Percentiles rank a stretch among this genome's conserved stretches.
Evolutionary conservation across 1,140 invertebrate species (phyloP).

Genomic region (Atta colombica): DNA sequence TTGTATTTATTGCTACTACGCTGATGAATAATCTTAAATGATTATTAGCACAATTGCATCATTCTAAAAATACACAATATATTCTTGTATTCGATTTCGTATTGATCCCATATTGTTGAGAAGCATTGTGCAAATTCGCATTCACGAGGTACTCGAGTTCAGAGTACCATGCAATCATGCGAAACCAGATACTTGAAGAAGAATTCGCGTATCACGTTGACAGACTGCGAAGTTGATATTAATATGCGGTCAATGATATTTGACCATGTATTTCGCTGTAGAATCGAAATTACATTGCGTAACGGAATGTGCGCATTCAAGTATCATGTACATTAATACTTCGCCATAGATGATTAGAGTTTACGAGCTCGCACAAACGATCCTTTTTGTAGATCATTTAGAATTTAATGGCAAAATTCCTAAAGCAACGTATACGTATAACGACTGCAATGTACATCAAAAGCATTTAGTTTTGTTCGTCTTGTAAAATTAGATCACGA

Average conservation of each 20-base stretch:
- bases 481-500: neutral
- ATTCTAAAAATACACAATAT: neutral
- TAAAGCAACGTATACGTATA: neutral
- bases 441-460: neutral
- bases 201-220: conserved; percentile 34
- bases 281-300: conserved; percentile 68
- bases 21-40: neutral
- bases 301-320: conserved; percentile 53
- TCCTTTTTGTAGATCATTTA: conserved; percentile 29
- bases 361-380: conserved; percentile 47
- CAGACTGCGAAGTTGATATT: neutral
- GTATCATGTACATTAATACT: conserved; percentile 52
- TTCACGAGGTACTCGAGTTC: conserved; percentile 31
- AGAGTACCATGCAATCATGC: neutral
- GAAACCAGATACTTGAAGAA: conserved; percentile 15
- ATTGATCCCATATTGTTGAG: neutral
- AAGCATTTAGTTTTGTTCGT: conserved; percentile 21
- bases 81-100: conserved; percentile 2
- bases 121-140: conserved; percentile 21
- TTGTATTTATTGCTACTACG: neutral
- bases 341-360: conserved; percentile 49
- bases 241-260: conserved; percentile 28
- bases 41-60: neutral
- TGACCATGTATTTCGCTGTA: conserved; percentile 57
- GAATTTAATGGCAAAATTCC: conserved; percentile 48